A percentile compares a stretch with the other conserved stretches of the same genome.
phyloP scores from a whole-genome alignment of 2,113 vertebrate species.

The Anthoscopus minutus region DNA sequence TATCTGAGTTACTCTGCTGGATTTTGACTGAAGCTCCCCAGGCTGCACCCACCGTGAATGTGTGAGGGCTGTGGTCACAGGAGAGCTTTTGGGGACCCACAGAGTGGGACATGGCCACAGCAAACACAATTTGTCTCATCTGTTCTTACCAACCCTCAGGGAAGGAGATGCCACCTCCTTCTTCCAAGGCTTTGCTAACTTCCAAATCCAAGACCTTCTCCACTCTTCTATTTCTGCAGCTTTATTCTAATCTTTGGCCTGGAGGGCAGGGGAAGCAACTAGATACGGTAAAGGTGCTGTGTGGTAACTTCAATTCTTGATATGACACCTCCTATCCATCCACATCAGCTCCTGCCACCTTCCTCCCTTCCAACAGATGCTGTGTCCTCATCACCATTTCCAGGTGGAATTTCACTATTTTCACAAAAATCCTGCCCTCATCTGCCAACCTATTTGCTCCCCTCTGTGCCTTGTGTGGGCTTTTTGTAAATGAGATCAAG shows the following conservation, averaged over 20 bases:
- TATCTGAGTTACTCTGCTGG: background rate
- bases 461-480: fast-evolving
- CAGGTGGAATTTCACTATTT: background rate
- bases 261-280: background rate
- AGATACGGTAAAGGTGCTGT: background rate
- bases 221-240: background rate
- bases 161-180: background rate
- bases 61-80: background rate
- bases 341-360: background rate
- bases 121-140: background rate
- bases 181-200: background rate
- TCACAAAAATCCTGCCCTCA: background rate
- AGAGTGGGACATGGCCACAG: background rate
- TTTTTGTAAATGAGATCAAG: background rate
- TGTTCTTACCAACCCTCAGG: background rate
- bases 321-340: background rate
- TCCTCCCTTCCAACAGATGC: background rate
- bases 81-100: background rate
- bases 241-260: background rate
- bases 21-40: background rate
- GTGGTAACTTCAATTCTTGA: background rate
- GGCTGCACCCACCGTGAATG: background rate
- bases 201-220: background rate
- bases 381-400: background rate
- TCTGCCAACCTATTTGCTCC: background rate